phyloP scores from a whole-genome alignment of 1,140 invertebrate genomes.

The Aphelinus certus region DNA sequence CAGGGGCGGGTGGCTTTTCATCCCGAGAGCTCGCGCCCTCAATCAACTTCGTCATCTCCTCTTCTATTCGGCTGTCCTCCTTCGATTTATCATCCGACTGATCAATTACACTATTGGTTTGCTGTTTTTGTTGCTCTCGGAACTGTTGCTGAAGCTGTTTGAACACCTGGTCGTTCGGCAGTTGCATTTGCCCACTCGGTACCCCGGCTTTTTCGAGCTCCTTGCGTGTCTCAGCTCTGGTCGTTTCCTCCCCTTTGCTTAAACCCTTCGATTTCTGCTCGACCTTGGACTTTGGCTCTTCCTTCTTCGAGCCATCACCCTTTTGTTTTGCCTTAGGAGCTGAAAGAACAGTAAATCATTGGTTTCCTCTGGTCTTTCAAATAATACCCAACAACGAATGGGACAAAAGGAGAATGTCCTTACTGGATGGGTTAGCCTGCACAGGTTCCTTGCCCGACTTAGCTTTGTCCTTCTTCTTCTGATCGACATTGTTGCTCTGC shows the following conservation, averaged over 20 bases:
- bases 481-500: conserved; percentile 26
- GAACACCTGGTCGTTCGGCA: too few relatives aligned
- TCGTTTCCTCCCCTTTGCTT: background rate
- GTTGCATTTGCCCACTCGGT: conserved; percentile 14
- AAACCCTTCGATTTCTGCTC: background rate
- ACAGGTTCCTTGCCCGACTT: background rate
- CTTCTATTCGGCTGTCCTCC: conserved; percentile 69
- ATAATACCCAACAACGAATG: too few relatives aligned
- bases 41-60: conserved; percentile 79
- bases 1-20: conserved; percentile 49
- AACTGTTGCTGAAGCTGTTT: conserved; percentile 24
- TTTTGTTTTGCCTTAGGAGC: conserved; percentile 29
- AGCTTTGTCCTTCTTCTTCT: conserved; percentile 32
- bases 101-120: conserved; percentile 10
- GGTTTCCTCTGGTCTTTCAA: background rate
- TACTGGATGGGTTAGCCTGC: background rate
- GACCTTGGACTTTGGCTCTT: conserved; percentile 17
- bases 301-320: conserved; percentile 11
- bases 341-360: background rate
- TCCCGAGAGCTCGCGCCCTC: conserved; percentile 71
- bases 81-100: background rate
- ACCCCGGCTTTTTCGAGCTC: conserved; percentile 14
- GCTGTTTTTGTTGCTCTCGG: conserved; percentile 22
- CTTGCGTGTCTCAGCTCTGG: conserved; percentile 12
- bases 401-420: too few relatives aligned